phyloP scores from a whole-genome alignment of 1,140 invertebrate genomes.

The Limonius californicus region DNA sequence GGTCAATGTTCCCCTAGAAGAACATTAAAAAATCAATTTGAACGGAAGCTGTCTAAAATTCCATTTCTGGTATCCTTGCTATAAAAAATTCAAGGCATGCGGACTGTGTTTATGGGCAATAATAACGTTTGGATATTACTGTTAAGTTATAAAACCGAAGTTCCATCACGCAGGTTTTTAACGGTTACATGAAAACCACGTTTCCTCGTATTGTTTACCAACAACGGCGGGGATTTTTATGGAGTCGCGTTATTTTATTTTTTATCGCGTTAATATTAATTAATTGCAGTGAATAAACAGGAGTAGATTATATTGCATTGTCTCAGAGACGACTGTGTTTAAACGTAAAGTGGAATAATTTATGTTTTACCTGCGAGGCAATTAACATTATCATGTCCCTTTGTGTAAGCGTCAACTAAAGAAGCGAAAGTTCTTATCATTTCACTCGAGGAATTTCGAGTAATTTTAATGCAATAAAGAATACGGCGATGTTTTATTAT shows the following conservation, averaged over 20 bases:
- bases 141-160: neutral
- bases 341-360: neutral
- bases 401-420: conserved; percentile 1
- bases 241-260: too few species aligned
- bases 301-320: neutral
- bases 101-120: conserved; percentile 4
- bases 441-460: neutral
- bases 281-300: too few species aligned
- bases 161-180: neutral
- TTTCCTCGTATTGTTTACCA: too few species aligned
- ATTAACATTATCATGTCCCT: neutral
- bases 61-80: too few species aligned
- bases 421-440: conserved; percentile 5
- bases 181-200: too few species aligned
- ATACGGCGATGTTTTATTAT: neutral
- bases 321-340: neutral
- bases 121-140: neutral
- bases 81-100: too few species aligned
- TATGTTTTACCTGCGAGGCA: neutral
- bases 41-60: too few species aligned
- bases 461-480: neutral
- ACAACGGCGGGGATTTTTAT: too few species aligned
- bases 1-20: too few species aligned
- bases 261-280: too few species aligned
- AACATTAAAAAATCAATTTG: too few species aligned